Evolutionary conservation across 2,113 vertebrate species (phyloP).

Genomic region (Urocitellus parryii): DNA sequence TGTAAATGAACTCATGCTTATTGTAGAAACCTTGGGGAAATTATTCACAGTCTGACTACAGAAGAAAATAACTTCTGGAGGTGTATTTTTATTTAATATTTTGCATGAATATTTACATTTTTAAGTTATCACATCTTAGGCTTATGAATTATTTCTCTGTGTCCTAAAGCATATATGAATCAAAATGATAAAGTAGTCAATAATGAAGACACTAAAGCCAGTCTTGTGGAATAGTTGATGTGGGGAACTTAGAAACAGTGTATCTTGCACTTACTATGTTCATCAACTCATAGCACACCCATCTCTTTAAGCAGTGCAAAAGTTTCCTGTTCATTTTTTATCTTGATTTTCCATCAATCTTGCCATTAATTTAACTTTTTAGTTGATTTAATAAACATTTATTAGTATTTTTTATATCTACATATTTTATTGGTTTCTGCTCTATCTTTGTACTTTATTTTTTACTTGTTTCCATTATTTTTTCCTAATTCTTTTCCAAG

Average conservation of each 20-base stretch:
- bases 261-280: neutral
- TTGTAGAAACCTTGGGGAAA: neutral
- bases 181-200: neutral
- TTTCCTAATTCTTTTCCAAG: neutral
- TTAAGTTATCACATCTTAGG: neutral
- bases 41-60: neutral
- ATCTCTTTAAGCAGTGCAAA: neutral
- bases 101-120: neutral
- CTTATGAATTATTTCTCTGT: neutral
- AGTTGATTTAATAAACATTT: neutral
- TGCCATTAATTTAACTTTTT: neutral
- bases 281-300: too few species aligned
- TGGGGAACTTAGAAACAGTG: too few species aligned
- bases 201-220: neutral
- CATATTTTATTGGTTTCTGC: neutral
- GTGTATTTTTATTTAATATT: neutral
- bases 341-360: neutral
- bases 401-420: neutral
- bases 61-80: neutral
- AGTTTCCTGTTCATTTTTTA: neutral
- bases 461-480: neutral
- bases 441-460: neutral
- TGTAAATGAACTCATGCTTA: neutral
- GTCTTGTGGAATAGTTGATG: too few species aligned
- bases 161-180: neutral